A percentile compares a stretch with the other conserved stretches of the same genome.
Evolutionary conservation across 1,140 invertebrate genomes (phyloP).

Genomic region (Trigoniulus corallinus): DNA sequence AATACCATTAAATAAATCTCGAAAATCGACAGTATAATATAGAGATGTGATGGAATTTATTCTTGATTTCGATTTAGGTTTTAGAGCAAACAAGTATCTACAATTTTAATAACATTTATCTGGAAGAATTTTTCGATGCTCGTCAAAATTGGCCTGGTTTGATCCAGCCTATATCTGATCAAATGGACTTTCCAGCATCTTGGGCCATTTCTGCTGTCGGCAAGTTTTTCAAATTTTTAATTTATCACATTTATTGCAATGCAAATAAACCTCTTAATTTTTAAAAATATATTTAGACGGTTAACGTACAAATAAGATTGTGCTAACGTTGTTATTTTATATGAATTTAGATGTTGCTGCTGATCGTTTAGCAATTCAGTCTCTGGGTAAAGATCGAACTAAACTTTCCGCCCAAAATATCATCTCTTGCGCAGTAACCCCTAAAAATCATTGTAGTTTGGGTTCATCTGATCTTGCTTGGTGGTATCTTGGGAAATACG

Average conservation of each 20-base stretch:
- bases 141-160: constrained; percentile 48
- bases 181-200: constrained; percentile 76
- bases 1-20: constrained; percentile 25
- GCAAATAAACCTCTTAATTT: not conserved
- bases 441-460: constrained; percentile 63
- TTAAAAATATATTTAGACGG: not conserved
- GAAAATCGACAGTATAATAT: not conserved
- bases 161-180: constrained; percentile 59
- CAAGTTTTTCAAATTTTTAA: too few relatives aligned
- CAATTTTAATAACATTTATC: constrained; percentile 10
- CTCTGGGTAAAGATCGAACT: constrained; percentile 49
- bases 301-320: not conserved
- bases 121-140: constrained; percentile 49
- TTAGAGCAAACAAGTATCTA: constrained; percentile 16
- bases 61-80: not conserved
- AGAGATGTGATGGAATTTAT: not conserved
- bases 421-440: constrained; percentile 59
- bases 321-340: not conserved
- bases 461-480: constrained; percentile 80
- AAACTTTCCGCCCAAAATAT: constrained; percentile 65
- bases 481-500: constrained; percentile 64
- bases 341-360: constrained; percentile 22
- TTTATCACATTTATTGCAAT: too few relatives aligned
- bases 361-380: constrained; percentile 52
- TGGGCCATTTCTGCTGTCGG: constrained; percentile 76